These are phyloP conservation scores for Mellilla xanthometata DNA, from an alignment of 2,888 invertebrate species.

Conservation along the genomic window DNA sequence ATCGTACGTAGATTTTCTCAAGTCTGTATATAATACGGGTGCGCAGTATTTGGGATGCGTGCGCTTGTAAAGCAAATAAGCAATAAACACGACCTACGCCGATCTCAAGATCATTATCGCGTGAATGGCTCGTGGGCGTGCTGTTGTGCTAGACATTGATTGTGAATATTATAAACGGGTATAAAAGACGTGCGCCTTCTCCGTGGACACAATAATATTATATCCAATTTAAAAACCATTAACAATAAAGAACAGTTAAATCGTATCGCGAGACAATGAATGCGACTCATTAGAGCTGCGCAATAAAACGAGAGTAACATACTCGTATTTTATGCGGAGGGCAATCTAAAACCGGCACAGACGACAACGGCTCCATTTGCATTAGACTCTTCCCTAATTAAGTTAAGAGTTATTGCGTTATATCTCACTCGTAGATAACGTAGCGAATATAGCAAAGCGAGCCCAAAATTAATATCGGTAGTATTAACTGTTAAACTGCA, in stretches of 20 bases:
- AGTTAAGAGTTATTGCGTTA: constrained; percentile 55
- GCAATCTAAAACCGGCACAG: constrained; percentile 52
- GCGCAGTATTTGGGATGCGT: constrained; percentile 41
- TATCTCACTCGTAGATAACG: constrained; percentile 32
- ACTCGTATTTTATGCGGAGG: constrained; percentile 40
- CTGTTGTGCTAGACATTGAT: constrained; percentile 57
- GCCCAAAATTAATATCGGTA: constrained; percentile 7
- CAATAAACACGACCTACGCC: constrained; percentile 74
- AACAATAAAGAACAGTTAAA: constrained; percentile 63
- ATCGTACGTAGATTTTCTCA: constrained; percentile 30
- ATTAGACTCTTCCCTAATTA: constrained; percentile 61
- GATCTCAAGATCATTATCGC: constrained; percentile 74
- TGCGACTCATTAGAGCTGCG: constrained; percentile 60
- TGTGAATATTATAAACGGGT: constrained; percentile 66
- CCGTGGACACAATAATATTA: constrained; percentile 44
- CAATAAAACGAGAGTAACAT: constrained; percentile 56
- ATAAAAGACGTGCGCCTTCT: constrained; percentile 47
- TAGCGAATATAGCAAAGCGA: constrained; percentile 40
- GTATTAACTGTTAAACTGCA: constrained; percentile 8
- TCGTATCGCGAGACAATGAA: constrained; percentile 61
- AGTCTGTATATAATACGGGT: constrained; percentile 10
- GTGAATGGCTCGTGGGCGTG: constrained; percentile 58
- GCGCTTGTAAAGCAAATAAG: constrained; percentile 44
- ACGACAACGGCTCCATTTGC: constrained; percentile 49
- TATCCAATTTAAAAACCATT: constrained; percentile 52